Evolutionary conservation across 2,797 vertebrate species (phyloP), one percentile per base, ranked within the genome.

Genomic region (Phataginus tricuspis): DNA sequence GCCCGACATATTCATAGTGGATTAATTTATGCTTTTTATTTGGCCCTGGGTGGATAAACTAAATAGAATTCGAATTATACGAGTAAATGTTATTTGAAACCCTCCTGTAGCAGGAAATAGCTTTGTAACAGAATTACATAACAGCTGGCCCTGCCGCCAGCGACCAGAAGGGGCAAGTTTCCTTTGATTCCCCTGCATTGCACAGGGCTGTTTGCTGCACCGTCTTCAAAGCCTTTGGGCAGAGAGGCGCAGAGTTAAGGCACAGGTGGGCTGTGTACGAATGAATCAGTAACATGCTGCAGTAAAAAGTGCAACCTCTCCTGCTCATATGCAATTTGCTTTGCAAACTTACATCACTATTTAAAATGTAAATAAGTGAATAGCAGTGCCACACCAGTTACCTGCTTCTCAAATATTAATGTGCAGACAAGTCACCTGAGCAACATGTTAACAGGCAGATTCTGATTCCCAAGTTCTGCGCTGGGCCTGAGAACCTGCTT

Each of bases 21-120:
- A 97, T 98, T 98, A 98, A 98, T 98, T 97, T 98, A 97, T 98
- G 95, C 93, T 97, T 98, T 98, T 98, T 98, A 98, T 98, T 98
- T 98, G 98, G 90, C 82, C 86, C 94, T 97, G 92, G 96, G 98
- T 97, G 88, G 97, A 98, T 98, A 97, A 98, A 98, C 97, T 93
- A 98, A 98, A 98, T 98, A 79, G 90, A 98, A 98, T 98, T 98
- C 98, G 95, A 98, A 98, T 98, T 98, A 97, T 95, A 97, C 45
- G 49, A 98, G 95, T 97, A 98, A 98, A 98, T 98, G 96, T 96
- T 98, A 97, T 98, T 99, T 98, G 96, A 98, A 98, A 97, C 92
- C 93, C 97, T 98, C 96, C 98, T 98, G 96, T 97, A 98, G 96
- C 97, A 99, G 98, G 98, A 99, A 99, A 98, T 98, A 96, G 91